phyloP scores from a whole-genome alignment of 2,888 invertebrate genomes.

The Hirtodrosophila cameraria region DNA sequence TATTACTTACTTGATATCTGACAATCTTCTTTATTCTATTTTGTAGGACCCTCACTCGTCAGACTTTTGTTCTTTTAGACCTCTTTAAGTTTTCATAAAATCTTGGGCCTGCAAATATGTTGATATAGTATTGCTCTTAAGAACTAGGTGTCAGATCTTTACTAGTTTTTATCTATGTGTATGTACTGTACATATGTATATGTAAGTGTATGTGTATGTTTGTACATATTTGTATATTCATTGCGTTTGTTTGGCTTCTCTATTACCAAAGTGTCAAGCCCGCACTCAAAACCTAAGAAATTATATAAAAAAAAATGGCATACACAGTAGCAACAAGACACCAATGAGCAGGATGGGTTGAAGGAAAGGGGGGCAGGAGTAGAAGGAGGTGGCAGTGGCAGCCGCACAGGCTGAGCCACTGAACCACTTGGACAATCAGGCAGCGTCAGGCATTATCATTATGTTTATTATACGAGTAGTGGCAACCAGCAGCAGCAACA shows the following conservation, averaged over 20 bases:
- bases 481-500: constrained; percentile 47
- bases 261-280: constrained; percentile 57
- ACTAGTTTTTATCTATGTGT: background rate
- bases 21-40: too few relatives aligned
- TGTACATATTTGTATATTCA: constrained; percentile 2
- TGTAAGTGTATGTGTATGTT: background rate
- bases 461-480: constrained; percentile 74
- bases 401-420: constrained; percentile 32
- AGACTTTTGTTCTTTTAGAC: too few relatives aligned
- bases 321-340: constrained; percentile 62
- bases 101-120: too few relatives aligned
- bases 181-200: too few relatives aligned
- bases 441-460: constrained; percentile 74
- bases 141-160: too few relatives aligned
- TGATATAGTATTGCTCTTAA: too few relatives aligned
- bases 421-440: constrained; percentile 67
- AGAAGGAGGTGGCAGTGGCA: constrained; percentile 2
- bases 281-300: constrained; percentile 21
- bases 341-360: background rate
- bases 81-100: too few relatives aligned
- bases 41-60: too few relatives aligned
- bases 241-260: constrained; percentile 55
- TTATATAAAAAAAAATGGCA: constrained; percentile 36
- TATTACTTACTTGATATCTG: too few relatives aligned
- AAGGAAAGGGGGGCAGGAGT: background rate